Conservation (phyloP, 2,888 invertebrate genomes). For the Rotaria macrura region DNA sequence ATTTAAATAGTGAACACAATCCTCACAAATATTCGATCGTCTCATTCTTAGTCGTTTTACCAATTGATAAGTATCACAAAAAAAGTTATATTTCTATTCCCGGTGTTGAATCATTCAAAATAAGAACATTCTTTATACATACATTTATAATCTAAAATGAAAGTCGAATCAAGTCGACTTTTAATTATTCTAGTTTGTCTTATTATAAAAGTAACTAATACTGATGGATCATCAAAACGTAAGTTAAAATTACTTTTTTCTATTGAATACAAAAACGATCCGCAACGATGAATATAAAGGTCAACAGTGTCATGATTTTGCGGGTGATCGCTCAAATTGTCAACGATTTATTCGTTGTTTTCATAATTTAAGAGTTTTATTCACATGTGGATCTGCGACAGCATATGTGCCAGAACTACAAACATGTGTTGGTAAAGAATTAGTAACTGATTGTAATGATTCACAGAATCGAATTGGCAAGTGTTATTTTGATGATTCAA, state of each 20-base stretch:
- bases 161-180: neutral
- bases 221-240: neutral
- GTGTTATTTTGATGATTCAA: neutral
- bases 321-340: neutral
- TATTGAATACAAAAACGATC: too few species aligned
- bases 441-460: neutral
- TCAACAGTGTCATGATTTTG: neutral
- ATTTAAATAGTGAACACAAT: slow-evolving; percentile 15
- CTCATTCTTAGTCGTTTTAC: neutral
- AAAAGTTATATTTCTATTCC: neutral
- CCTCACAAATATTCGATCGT: neutral
- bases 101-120: neutral
- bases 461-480: neutral
- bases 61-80: neutral
- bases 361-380: slow-evolving; percentile 2
- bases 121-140: neutral
- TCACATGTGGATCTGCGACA: neutral
- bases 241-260: neutral
- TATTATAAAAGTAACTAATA: neutral
- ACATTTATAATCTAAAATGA: neutral
- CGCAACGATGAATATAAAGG: too few species aligned
- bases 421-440: neutral
- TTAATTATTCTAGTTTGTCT: neutral
- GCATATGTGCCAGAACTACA: neutral
- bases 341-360: slow-evolving; percentile 1